Evolutionary conservation across 2,113 vertebrate genomes (phyloP), one percentile per base, ranked within the genome.

Genomic region (Plecturocebus donacophilus): DNA sequence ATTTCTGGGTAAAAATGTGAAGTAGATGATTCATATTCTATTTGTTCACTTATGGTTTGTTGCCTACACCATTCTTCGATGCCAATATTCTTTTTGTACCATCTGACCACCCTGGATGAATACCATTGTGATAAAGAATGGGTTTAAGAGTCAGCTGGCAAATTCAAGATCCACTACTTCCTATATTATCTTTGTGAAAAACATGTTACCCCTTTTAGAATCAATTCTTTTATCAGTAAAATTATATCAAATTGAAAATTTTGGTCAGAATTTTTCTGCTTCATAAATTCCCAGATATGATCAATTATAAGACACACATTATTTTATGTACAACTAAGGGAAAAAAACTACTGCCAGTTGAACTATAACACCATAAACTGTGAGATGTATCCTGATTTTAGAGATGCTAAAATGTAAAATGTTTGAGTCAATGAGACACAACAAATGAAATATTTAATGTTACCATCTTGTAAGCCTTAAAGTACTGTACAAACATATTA

Each of bases 391-490:
- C 5, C 20, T 80, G 32, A 81, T 77, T 49, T 61, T 89, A 27
- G 35, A 86, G 32, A 56, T 77, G 40, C 66, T 86, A 77, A 92
- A 70, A n/a, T 75, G 19, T 38, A 35, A 76, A 95, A 70, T 86
- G 17, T 61, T 79, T 35, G 38, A 70, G 58, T 89, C 40, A 42
- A 30, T 76, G 66, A 90, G 27, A 92, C 12, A 83, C 14, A 61
- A 54, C 49, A 81, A 84, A 77, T 77, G 30, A 80, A 81, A 91
- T 73, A 82, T 68, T 75, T 87, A 95, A 61, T 84, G 38, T 87
- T 88, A 83, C 27, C 21, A 7, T 84, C 61, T 87, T 87, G 2
- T 21, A 82, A 91, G 79, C 35, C 58, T 90, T 83, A 52, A 47
- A 88, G 25, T n/a, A n/a, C 52, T 92, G 52, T 86, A 81, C 30